phyloP scores from a whole-genome alignment of 2,888 invertebrate species.

The Odontocolon sp. region DNA sequence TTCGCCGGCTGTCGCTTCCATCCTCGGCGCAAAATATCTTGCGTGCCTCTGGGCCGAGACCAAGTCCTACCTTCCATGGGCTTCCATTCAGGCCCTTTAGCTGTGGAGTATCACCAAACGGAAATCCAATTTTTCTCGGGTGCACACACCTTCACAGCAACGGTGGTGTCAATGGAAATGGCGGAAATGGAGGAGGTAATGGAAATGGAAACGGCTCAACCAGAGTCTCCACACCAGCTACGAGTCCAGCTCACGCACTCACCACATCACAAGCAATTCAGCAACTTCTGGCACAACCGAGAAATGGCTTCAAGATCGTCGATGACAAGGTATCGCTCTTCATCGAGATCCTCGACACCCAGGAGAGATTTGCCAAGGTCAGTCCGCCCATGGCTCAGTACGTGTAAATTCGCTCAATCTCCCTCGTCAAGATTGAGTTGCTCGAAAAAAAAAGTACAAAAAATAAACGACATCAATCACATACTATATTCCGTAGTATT shows the following conservation, averaged over 20 bases:
- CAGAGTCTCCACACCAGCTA: slow-evolving; percentile 74
- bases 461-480: slow-evolving; percentile 14
- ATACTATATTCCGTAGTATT: slow-evolving; percentile 18
- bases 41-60: slow-evolving; percentile 82
- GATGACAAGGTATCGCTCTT: slow-evolving; percentile 90
- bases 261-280: slow-evolving; percentile 88
- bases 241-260: slow-evolving; percentile 76
- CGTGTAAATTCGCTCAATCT: slow-evolving; percentile 56
- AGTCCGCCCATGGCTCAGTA: slow-evolving; percentile 69
- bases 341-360: slow-evolving; percentile 91
- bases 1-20: slow-evolving; percentile 83
- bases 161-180: slow-evolving; percentile 63
- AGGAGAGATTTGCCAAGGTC: slow-evolving; percentile 92
- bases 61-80: slow-evolving; percentile 86
- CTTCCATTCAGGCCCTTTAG: slow-evolving; percentile 81
- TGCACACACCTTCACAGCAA: slow-evolving; percentile 81
- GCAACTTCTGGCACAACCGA: slow-evolving; percentile 85
- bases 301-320: slow-evolving; percentile 89
- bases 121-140: slow-evolving; percentile 80
- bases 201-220: slow-evolving; percentile 64
- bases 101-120: slow-evolving; percentile 80
- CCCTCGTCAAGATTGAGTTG: slow-evolving; percentile 47
- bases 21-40: slow-evolving; percentile 80
- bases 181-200: slow-evolving; percentile 46
- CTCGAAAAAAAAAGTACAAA: slow-evolving; percentile 21